Evolutionary conservation across 2,888 invertebrate species (phyloP).

Genomic region (Sipha maydis): DNA sequence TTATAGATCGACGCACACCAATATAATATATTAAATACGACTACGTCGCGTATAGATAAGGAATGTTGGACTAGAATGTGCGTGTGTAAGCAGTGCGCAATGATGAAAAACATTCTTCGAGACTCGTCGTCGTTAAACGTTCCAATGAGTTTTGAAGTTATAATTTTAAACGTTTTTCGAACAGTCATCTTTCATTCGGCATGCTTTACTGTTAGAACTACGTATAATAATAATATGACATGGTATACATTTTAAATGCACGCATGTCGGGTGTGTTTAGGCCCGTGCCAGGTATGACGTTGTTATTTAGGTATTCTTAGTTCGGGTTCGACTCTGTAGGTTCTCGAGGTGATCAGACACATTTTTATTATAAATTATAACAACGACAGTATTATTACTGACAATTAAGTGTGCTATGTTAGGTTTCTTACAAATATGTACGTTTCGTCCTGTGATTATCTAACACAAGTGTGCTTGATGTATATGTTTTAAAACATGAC

Average conservation of each 20-base stretch:
- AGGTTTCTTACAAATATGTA: not conserved
- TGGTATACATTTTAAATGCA: not conserved
- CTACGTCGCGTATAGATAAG: not conserved
- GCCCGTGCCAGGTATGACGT: not conserved
- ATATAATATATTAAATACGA: not conserved
- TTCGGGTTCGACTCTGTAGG: not conserved
- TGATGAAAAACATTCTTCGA: constrained; percentile 39
- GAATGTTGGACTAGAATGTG: constrained; percentile 47
- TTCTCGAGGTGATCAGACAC: not conserved
- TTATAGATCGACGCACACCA: not conserved
- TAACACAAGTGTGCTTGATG: not conserved
- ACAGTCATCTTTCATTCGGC: constrained; percentile 6
- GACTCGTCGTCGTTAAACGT: constrained; percentile 12
- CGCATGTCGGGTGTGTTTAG: not conserved
- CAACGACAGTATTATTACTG: not conserved
- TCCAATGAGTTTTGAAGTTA: constrained; percentile 37
- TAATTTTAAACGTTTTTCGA: constrained; percentile 36
- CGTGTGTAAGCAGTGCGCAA: not conserved
- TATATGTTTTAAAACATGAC: not conserved
- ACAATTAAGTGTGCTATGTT: not conserved
- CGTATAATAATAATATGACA: not conserved
- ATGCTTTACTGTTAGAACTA: not conserved
- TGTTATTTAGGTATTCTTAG: not conserved
- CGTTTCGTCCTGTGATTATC: not conserved
- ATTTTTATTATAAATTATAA: not conserved